These are phyloP conservation scores for Trichonephila inaurata DNA, from an alignment of 1,140 invertebrate species.

Conservation along the genomic window DNA sequence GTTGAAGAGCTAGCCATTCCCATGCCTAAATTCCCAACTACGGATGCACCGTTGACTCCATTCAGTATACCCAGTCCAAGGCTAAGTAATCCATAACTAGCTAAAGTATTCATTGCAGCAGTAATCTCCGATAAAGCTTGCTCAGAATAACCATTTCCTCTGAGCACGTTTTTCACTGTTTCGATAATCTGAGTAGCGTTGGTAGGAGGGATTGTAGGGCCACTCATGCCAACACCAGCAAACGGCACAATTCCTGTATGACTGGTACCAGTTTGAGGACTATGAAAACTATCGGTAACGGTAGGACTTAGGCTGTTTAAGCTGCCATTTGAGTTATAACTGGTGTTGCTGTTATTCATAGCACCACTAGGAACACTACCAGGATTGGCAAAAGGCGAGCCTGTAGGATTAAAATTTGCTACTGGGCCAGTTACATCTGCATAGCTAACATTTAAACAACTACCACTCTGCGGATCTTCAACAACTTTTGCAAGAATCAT, in stretches of 20 bases:
- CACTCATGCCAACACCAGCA: constrained; percentile 76
- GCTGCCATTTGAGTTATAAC: constrained; percentile 79
- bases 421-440: constrained; percentile 96
- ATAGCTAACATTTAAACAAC: constrained; percentile 97
- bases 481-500: constrained; percentile 98
- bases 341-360: constrained; percentile 78
- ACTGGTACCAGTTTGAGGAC: constrained; percentile 75
- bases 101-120: constrained; percentile 93
- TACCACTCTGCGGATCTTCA: constrained; percentile 97
- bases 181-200: constrained; percentile 89
- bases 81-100: constrained; percentile 96
- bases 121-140: constrained; percentile 93
- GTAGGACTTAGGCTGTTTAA: constrained; percentile 79
- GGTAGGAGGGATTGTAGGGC: constrained; percentile 79
- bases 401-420: constrained; percentile 97
- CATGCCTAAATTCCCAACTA: constrained; percentile 79
- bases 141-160: constrained; percentile 93
- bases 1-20: constrained; percentile 79
- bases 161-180: constrained; percentile 91
- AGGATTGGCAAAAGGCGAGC: constrained; percentile 93
- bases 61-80: constrained; percentile 85
- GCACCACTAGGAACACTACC: constrained; percentile 78
- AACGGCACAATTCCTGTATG: constrained; percentile 77
- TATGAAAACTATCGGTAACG: constrained; percentile 78
- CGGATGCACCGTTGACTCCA: constrained; percentile 78